These are phyloP conservation scores for cattle (Bos taurus) DNA, from an alignment of 2,113 vertebrate species.

Conservation along the genomic window ARS-UCD2.0 NC_037347.1:29598501-29599000, in stretches of 20 bases:
- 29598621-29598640: accelerated
- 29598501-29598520: too few species aligned
- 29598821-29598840: neutral
- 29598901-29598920: neutral
- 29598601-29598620: neutral
- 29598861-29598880: neutral
- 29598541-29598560: too few species aligned
- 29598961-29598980: neutral
- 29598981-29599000: neutral
- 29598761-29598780: neutral
- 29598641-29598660: neutral
- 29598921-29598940: neutral
- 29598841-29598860: neutral
- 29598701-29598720: neutral
- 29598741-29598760: neutral
- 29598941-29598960: neutral
- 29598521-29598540: too few species aligned
- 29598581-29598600: neutral
- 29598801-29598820: neutral
- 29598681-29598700: neutral
- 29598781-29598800: neutral
- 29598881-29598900: neutral
- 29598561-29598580: too few species aligned
- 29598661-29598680: neutral
- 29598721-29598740: neutral